Evolutionary conservation across 2,113 vertebrate genomes (phyloP).

Genomic region (Neotragus pygmaeus): DNA sequence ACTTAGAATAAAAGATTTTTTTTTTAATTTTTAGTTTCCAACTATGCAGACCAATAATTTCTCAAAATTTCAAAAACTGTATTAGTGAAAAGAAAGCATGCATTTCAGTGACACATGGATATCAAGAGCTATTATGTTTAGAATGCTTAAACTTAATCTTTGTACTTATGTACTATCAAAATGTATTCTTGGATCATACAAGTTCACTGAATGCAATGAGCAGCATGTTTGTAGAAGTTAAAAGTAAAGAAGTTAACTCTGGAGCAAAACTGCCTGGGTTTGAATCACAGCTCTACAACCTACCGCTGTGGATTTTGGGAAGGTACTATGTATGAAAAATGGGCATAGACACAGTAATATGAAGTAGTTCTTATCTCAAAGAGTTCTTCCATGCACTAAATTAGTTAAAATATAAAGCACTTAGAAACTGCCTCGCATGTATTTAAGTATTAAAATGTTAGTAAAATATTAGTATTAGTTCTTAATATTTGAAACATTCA

Average conservation of each 20-base stretch:
- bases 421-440: neutral
- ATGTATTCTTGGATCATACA: neutral
- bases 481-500: neutral
- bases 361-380: neutral
- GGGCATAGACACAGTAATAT: neutral
- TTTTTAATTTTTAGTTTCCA: neutral
- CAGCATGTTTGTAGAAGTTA: neutral
- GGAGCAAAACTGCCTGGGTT: neutral
- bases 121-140: neutral
- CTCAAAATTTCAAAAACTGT: neutral
- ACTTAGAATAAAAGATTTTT: neutral
- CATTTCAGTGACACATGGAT: neutral
- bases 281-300: neutral
- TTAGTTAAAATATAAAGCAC: neutral
- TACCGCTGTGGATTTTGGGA: neutral
- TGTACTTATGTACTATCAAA: neutral
- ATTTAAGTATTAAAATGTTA: neutral
- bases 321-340: neutral
- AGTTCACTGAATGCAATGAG: accelerated
- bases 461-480: neutral
- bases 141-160: neutral
- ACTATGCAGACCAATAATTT: neutral
- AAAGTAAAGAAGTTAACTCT: neutral
- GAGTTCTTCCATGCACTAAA: neutral
- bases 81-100: neutral